Base-by-base conservation (phyloP, 64 coral and sea anemone species). In the Actinia tenebrosa region DNA sequence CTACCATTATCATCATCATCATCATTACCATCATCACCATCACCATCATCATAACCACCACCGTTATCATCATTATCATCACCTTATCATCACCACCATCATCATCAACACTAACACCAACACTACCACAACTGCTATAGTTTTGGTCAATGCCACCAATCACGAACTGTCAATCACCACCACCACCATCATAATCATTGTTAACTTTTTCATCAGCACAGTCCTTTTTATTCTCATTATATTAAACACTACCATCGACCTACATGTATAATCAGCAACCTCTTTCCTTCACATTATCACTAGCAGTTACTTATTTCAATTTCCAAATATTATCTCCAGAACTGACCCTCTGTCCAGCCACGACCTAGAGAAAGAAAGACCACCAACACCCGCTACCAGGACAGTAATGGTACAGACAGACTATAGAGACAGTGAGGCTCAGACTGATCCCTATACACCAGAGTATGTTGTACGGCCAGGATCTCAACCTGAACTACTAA, bases 381-480 rank as follows among this genome's bases (percentile, higher is more conserved):
- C 93, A 26, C 96, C 93, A 7, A 99, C 96, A 14, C 96, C 96
- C 80, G 93, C 93, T 16, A 99, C 96, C 77, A 90, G 91, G 15
- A 99, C 96, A 82, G 96, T 99, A 75, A 83, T 87, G 69, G 87
- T 95, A 55, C 96, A 99, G 64, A 99, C 96, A 77, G 96, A 95
- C 71, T 99, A 99, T 80, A 99, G 96, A 66, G 96, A 99, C n/a
- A 92, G 96, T 89, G 96, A 99, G 80, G 79, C 96, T 45, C 93
- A 99, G 84, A 99, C 96, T 77, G 96, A 99, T 81, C 97, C 97
- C 1, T 99, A 99, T 64, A 95, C 97, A 20, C 97, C 97, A 45
- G 97, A 99, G 20, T 99, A 95, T 95, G 96, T 99, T 2, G 91
- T 99, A 45, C 83, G 91, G 63, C 96, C 93, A 68, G 96, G 96